Evolutionary conservation across 2,113 vertebrate species (phyloP).

Genomic region (Hucho hucho): DNA sequence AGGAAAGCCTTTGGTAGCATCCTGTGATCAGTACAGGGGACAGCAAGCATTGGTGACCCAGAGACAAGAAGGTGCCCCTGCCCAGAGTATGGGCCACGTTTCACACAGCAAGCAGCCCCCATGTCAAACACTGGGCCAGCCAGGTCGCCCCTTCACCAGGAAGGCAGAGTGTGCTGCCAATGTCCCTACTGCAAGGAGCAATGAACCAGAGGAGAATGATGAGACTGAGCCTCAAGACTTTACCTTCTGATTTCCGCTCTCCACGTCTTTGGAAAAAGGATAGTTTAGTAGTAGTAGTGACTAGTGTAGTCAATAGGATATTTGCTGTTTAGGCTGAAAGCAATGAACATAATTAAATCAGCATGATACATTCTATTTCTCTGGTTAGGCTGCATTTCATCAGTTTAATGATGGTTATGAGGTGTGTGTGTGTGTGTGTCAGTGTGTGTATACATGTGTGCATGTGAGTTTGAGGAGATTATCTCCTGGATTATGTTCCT

Average conservation of each 20-base stretch:
- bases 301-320: not conserved
- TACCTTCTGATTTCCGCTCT: not conserved
- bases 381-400: not conserved
- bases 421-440: not conserved
- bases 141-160: constrained; percentile 50
- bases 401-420: not conserved
- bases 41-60: constrained; percentile 13
- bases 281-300: not conserved
- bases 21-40: constrained; percentile 62
- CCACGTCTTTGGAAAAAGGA: not conserved
- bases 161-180: constrained; percentile 60
- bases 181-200: constrained; percentile 55
- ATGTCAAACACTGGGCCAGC: constrained; percentile 9
- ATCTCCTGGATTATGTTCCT: no score
- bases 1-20: constrained; percentile 73
- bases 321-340: no score
- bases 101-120: not conserved
- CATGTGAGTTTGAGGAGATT: not conserved
- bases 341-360: not conserved
- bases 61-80: constrained; percentile 1
- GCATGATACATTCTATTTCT: not conserved
- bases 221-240: constrained; percentile 71
- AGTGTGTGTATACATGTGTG: not conserved
- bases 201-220: constrained; percentile 82
- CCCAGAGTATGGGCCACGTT: constrained; percentile 26